phyloP scores from a whole-genome alignment of 2,888 invertebrate species.

The Calliphora vomitoria region DNA sequence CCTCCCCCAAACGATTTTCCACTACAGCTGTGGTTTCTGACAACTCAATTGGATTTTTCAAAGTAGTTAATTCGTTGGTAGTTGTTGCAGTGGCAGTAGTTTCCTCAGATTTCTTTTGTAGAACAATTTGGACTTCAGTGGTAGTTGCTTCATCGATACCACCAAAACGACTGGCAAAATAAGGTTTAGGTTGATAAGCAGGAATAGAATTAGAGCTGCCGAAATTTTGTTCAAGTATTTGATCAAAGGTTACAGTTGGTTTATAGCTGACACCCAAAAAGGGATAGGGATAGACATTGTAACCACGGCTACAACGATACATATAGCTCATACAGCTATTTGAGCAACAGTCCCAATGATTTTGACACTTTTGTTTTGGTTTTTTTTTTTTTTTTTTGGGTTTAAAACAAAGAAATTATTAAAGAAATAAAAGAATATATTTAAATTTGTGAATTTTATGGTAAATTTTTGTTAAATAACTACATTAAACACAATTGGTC shows the following conservation, averaged over 20 bases:
- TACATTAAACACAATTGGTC: background rate
- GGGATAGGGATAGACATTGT: constrained; percentile 62
- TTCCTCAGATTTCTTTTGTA: constrained; percentile 17
- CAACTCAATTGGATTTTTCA: background rate
- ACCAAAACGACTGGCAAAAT: constrained; percentile 33
- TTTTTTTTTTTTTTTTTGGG: background rate
- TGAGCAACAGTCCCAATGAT: constrained; percentile 83
- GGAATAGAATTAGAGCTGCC: constrained; percentile 39
- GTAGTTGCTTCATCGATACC: background rate
- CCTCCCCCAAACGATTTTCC: constrained; percentile 34
- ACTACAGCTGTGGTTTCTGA: constrained; percentile 1
- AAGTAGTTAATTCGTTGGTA: background rate
- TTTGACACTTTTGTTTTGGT: constrained; percentile 78
- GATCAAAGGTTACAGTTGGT: constrained; percentile 58
- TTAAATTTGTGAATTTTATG: background rate
- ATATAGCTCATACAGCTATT: constrained; percentile 80
- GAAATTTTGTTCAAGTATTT: constrained; percentile 73
- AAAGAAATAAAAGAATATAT: constrained; percentile 3
- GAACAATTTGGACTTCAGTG: constrained; percentile 18
- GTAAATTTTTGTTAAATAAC: background rate
- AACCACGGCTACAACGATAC: constrained; percentile 77
- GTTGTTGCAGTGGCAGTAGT: background rate
- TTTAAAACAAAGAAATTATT: constrained; percentile 14
- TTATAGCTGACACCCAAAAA: constrained; percentile 54
- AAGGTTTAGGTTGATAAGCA: background rate